Percentiles rank a stretch among this genome's conserved stretches.
These are phyloP conservation scores for Spodoptera picta DNA, from an alignment of 2,888 invertebrate species.

Conservation along the genomic window DNA sequence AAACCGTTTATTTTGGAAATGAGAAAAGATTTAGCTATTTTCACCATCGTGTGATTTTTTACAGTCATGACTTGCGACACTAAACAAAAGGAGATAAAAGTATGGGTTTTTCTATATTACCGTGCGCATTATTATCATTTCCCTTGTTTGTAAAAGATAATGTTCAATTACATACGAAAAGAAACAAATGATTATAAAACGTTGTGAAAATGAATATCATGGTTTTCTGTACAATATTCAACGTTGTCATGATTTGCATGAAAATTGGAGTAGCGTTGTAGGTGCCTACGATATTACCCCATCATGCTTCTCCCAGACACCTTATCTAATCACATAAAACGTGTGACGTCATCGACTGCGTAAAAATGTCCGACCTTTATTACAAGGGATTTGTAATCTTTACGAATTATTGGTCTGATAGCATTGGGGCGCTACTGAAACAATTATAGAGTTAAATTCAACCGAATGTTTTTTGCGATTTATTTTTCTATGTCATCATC, in stretches of 20 bases:
- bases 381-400: conserved; percentile 54
- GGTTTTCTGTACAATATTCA: conserved; percentile 1
- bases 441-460: conserved; percentile 34
- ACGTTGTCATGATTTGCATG: conserved; percentile 18
- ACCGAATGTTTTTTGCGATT: conserved; percentile 6
- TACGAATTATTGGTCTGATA: conserved; percentile 57
- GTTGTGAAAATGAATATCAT: neutral
- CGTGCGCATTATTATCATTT: neutral
- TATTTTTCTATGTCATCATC: too few species aligned
- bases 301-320: conserved; percentile 27
- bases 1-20: neutral
- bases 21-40: too few species aligned
- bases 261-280: conserved; percentile 1
- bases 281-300: conserved; percentile 19
- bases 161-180: neutral
- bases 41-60: too few species aligned
- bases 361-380: conserved; percentile 44
- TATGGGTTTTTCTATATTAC: conserved; percentile 5
- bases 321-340: conserved; percentile 57
- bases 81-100: too few species aligned
- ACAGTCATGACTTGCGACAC: too few species aligned
- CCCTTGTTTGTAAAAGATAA: conserved; percentile 18
- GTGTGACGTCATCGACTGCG: conserved; percentile 45
- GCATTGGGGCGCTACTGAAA: conserved; percentile 41
- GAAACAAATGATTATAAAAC: neutral